Percentiles rank a stretch among this genome's conserved stretches.
phyloP scores from a whole-genome alignment of 2,113 vertebrate species.

The Gracilinanus agilis region DNA sequence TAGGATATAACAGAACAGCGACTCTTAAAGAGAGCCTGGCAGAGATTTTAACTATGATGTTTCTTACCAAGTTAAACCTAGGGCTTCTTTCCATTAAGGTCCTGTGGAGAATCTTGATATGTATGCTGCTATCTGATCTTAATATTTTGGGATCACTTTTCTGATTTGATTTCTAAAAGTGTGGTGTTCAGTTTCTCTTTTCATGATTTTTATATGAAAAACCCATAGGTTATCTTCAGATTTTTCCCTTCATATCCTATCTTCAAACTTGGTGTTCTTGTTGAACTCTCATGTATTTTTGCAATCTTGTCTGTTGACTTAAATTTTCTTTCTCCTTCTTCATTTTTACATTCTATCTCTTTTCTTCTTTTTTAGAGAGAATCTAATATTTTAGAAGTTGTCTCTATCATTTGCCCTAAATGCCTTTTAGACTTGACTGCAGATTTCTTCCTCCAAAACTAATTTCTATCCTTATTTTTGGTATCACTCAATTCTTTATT shows the following conservation, averaged over 20 bases:
- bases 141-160: neutral
- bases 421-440: neutral
- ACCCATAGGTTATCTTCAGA: neutral
- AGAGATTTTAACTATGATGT: conserved; percentile 29
- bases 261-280: neutral
- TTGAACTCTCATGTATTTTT: neutral
- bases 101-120: neutral
- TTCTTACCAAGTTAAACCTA: neutral
- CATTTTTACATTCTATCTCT: neutral
- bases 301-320: neutral
- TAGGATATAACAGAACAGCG: neutral
- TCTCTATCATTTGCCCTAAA: neutral
- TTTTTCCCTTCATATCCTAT: neutral
- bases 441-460: neutral
- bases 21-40: conserved; percentile 27
- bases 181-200: neutral
- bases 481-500: neutral
- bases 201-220: neutral
- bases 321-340: neutral
- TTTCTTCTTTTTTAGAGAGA: neutral
- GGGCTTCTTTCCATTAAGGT: neutral
- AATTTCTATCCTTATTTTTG: neutral
- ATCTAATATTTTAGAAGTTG: neutral
- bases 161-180: neutral
- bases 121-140: neutral